Evolutionary conservation across 2,113 vertebrate genomes (phyloP).

Genomic region (Vulpes vulpes): DNA sequence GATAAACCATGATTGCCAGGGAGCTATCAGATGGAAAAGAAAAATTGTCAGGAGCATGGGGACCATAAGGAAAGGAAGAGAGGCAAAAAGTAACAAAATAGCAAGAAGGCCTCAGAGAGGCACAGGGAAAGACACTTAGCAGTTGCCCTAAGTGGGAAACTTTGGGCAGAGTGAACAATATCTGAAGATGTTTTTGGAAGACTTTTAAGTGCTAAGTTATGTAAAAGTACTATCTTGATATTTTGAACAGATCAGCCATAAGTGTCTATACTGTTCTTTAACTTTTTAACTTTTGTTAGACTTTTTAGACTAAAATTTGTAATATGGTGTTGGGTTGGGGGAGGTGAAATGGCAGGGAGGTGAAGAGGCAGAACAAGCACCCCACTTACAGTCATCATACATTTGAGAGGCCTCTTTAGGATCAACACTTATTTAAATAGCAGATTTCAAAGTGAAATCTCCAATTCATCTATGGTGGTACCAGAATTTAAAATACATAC

Average conservation of each 20-base stretch:
- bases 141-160: not conserved
- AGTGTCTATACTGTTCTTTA: not conserved
- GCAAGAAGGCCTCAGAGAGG: not conserved
- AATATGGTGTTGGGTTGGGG: not conserved
- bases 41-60: not conserved
- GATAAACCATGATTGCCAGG: not conserved
- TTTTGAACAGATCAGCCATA: not conserved
- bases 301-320: not conserved
- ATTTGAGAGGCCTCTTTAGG: not conserved
- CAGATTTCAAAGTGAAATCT: not conserved
- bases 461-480: not conserved
- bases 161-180: not conserved
- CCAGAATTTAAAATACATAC: not conserved
- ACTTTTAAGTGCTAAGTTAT: not conserved
- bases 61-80: not conserved
- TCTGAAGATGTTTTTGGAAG: not conserved
- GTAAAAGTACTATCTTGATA: conserved; percentile 12
- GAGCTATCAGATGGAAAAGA: not conserved
- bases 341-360: not conserved
- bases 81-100: not conserved
- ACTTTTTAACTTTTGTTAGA: not conserved
- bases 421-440: not conserved
- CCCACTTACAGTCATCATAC: not conserved
- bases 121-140: not conserved
- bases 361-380: not conserved